A percentile compares a stretch with the other conserved stretches of the same genome.
These are phyloP conservation scores for Hyalella azteca DNA, from an alignment of 2,888 invertebrate species.

Conservation along the genomic window DNA sequence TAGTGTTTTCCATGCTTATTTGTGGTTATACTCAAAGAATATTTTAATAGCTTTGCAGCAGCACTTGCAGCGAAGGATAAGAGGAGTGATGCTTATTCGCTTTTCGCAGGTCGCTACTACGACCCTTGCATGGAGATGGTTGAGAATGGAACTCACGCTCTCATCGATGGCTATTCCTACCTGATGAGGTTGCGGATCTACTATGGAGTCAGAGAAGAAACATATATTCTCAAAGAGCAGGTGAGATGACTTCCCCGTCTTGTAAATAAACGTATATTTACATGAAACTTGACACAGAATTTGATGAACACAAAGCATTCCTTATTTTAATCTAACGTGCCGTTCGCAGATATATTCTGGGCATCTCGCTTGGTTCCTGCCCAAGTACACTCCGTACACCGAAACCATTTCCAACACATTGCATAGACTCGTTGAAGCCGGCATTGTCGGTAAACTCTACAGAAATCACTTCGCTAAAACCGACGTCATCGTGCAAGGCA, in stretches of 20 bases:
- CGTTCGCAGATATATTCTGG: conserved; percentile 51
- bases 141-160: conserved; percentile 33
- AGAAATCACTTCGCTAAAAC: neutral
- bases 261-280: no score
- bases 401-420: conserved; percentile 7
- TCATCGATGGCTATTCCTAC: conserved; percentile 48
- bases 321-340: no score
- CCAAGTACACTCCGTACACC: conserved; percentile 47
- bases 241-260: no score
- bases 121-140: conserved; percentile 19
- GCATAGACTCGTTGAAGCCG: conserved; percentile 38
- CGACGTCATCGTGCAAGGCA: neutral
- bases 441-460: conserved; percentile 45
- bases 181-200: conserved; percentile 40
- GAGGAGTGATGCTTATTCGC: no score
- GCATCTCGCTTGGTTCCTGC: conserved; percentile 50
- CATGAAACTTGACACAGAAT: no score
- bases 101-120: neutral
- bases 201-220: conserved; percentile 23
- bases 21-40: no score
- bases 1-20: no score
- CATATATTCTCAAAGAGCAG: conserved; percentile 51
- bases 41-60: no score
- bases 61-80: no score
- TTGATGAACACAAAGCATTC: no score